A percentile compares a stretch with the other conserved stretches of the same genome.
Conservation (phyloP, 2,797 vertebrate species). For the Apogon hyalosoma region DNA sequence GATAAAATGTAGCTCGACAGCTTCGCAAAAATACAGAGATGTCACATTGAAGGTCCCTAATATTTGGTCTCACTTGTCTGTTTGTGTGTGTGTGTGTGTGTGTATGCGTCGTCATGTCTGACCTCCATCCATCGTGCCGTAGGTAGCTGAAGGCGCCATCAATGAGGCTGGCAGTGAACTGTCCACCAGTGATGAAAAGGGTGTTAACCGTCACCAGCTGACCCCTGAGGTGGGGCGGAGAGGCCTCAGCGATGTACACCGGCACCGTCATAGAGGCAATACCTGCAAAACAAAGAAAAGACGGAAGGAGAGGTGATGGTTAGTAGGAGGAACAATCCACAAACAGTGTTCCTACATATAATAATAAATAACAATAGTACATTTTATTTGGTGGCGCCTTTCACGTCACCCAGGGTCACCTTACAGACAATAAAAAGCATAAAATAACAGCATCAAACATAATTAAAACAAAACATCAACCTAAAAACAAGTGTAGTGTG, state of each 20-base stretch:
- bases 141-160: constrained; percentile 98
- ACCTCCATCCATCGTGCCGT: constrained; percentile 95
- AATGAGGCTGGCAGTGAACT: constrained; percentile 93
- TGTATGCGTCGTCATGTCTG: constrained; percentile 24
- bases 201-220: constrained; percentile 97
- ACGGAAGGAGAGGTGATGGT: background rate
- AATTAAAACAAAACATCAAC: too few species aligned
- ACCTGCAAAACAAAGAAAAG: constrained; percentile 75
- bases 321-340: background rate
- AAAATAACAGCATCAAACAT: too few species aligned
- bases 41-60: too few species aligned
- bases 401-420: too few species aligned
- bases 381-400: too few species aligned
- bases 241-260: constrained; percentile 96
- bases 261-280: constrained; percentile 98
- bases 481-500: too few species aligned
- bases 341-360: background rate
- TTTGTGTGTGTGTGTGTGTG: constrained; percentile 1
- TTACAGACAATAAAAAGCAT: too few species aligned
- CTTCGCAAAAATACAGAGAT: too few species aligned
- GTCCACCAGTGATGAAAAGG: constrained; percentile 97
- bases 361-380: too few species aligned
- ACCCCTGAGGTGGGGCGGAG: constrained; percentile 93
- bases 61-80: background rate
- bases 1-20: too few species aligned